Base-by-base conservation (phyloP, 1,140 invertebrate genomes). In the Leptinotarsa texana region DNA sequence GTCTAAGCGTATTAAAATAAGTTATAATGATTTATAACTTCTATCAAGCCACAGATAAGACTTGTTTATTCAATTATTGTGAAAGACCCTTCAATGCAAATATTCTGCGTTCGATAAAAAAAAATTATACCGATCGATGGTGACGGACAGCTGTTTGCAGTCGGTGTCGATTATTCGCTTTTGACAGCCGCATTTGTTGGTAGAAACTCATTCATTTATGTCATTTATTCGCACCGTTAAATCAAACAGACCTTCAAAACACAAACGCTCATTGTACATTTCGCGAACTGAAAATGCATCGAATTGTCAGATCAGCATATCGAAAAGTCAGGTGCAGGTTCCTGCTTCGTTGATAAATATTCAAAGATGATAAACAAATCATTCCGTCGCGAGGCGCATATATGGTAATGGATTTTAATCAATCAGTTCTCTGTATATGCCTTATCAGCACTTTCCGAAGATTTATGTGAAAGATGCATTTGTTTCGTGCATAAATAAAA, bases 391-490 rank as follows among this genome's bases (percentile, higher is more conserved):
- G 51, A 57, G 51, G 5, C n/a, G 51, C 51, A 57, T 57, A 57
- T 15, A 57, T 57, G 51, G 51, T 57, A 57, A 57, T 57, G 51
- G 51, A 6, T 57, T 57, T 57, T 18, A 57, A 57, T 57, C 51
- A 57, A 57, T 57, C 51, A 57, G 51, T 57, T 57, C 51, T 18
- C 51, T 57, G 15, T 17, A 17, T 57, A 57, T 57, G n/a, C 51
- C 51, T 17, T 57, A 57, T 57, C 51, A 57, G 51, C 51, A 57
- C 51, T 57, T 57, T 5, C 15, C 51, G 51, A 57, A 17, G n/a
- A 57, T 57, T 57, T 57, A 57, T 57, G 51, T 57, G 51, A 57
- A 57, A 57, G 51, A 57, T 57, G 51, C 51, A 57, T 57, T 57
- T 57, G 51, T 15, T n/a, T 17, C 51, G 51, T 57, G 51, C 51